Evolutionary conservation across 2,888 invertebrate species (phyloP).

Genomic region (Timandra comae): DNA sequence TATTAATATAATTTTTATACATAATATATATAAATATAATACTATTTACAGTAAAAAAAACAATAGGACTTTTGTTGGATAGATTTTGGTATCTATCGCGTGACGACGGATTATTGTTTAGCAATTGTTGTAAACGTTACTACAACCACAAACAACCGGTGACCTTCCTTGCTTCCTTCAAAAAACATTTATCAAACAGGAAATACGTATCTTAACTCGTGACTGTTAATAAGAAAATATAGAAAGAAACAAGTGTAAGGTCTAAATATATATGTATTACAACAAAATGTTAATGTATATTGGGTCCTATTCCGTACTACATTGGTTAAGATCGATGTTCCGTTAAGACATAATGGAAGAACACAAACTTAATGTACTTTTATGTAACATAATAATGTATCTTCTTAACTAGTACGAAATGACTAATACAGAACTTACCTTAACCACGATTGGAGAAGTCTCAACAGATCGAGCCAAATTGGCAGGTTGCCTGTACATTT

Average conservation of each 20-base stretch:
- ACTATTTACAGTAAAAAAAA: conserved; percentile 58
- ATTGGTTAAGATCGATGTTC: conserved; percentile 34
- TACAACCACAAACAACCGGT: conserved; percentile 17
- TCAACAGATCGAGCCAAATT: conserved; percentile 38
- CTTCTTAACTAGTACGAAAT: conserved; percentile 36
- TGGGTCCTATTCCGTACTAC: neutral
- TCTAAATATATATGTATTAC: conserved; percentile 19
- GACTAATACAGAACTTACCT: conserved; percentile 47
- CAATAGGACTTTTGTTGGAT: conserved; percentile 33
- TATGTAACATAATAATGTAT: conserved; percentile 47
- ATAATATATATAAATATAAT: conserved; percentile 51
- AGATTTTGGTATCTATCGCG: conserved; percentile 16
- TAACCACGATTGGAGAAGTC: conserved; percentile 32
- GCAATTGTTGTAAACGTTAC: conserved; percentile 11
- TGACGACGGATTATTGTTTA: conserved; percentile 15
- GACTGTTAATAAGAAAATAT: conserved; percentile 13
- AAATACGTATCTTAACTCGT: conserved; percentile 8
- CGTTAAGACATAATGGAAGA: conserved; percentile 61
- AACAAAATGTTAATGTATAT: no score
- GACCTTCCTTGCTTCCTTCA: conserved; percentile 23
- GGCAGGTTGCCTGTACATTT: conserved; percentile 42
- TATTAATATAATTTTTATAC: conserved; percentile 52
- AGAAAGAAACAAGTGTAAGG: conserved; percentile 35
- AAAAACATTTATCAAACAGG: conserved; percentile 9
- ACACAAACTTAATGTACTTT: conserved; percentile 51